Percentiles rank a stretch among this genome's conserved stretches.
Conservation (phyloP, 2,888 invertebrate genomes). For the Amblyteles armatorius region DNA sequence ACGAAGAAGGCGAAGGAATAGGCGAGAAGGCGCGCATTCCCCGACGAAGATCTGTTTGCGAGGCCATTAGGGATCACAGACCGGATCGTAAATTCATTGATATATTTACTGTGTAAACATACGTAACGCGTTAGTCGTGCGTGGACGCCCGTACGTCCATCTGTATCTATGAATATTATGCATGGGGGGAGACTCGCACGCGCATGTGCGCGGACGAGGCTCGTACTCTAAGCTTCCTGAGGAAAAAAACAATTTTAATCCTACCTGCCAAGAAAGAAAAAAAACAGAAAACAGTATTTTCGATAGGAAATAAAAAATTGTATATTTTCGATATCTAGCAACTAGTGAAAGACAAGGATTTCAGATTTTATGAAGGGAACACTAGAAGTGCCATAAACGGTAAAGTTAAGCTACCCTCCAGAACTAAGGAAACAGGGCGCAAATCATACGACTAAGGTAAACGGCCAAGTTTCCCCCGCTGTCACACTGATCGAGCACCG, state of each 20-base stretch:
- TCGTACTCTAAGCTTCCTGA: neutral
- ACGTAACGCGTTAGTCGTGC: slow-evolving; percentile 63
- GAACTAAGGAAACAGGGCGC: too few species aligned
- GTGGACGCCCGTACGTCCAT: slow-evolving; percentile 23
- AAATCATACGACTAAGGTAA: neutral
- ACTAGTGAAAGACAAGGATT: too few species aligned
- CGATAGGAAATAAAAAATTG: too few species aligned
- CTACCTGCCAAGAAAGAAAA: too few species aligned
- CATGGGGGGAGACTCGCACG: neutral
- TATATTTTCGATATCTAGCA: too few species aligned
- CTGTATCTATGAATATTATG: slow-evolving; percentile 24
- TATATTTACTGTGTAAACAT: slow-evolving; percentile 83
- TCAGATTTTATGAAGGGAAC: too few species aligned
- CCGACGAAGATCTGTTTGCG: slow-evolving; percentile 81
- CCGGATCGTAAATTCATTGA: slow-evolving; percentile 83
- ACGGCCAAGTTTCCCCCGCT: too few species aligned
- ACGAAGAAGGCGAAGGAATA: slow-evolving; percentile 1
- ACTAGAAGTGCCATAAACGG: too few species aligned
- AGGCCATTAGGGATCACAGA: slow-evolving; percentile 81
- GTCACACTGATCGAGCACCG: too few species aligned
- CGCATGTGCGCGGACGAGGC: slow-evolving; percentile 17
- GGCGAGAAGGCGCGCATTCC: slow-evolving; percentile 74
- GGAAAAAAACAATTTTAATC: neutral
- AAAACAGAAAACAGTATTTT: too few species aligned
- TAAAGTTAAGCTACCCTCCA: too few species aligned